A percentile compares a stretch with the other conserved stretches of the same genome.
phyloP scores from a whole-genome alignment of 2,888 invertebrate species.

The Zhuqinia jingwanae region DNA sequence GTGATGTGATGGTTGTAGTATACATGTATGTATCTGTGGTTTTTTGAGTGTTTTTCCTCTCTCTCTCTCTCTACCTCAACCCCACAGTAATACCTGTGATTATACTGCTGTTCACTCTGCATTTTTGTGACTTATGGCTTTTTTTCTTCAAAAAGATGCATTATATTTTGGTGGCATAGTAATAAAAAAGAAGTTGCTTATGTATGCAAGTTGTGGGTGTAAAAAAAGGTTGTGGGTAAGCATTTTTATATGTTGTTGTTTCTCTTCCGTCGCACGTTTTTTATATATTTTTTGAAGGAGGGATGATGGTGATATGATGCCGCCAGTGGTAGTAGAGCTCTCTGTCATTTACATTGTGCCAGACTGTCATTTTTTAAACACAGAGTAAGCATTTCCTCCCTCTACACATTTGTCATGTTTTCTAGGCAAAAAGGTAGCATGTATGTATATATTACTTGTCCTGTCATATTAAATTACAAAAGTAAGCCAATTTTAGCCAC shows the following conservation, averaged over 20 bases:
- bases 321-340: too few species aligned
- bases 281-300: not conserved
- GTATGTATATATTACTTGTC: not conserved
- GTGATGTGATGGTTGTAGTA: too few species aligned
- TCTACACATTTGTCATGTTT: not conserved
- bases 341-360: slow-evolving; percentile 1
- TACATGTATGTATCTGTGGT: not conserved
- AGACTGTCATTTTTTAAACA: not conserved
- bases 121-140: slow-evolving; percentile 61
- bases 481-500: slow-evolving; percentile 4
- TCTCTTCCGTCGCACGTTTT: not conserved
- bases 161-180: not conserved
- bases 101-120: slow-evolving; percentile 60
- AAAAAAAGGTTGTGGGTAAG: too few species aligned
- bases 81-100: slow-evolving; percentile 63
- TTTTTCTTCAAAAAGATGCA: not conserved
- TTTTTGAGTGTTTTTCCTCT: slow-evolving; percentile 23
- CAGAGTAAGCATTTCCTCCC: not conserved
- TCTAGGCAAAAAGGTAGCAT: not conserved
- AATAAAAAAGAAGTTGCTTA: slow-evolving; percentile 27
- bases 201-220: slow-evolving; percentile 4
- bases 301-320: not conserved
- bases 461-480: slow-evolving; percentile 38
- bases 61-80: too few species aligned
- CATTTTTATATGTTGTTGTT: slow-evolving; percentile 21